Evolutionary conservation across 2,797 vertebrate species (phyloP).

Genomic region (Pelobates cultripes): DNA sequence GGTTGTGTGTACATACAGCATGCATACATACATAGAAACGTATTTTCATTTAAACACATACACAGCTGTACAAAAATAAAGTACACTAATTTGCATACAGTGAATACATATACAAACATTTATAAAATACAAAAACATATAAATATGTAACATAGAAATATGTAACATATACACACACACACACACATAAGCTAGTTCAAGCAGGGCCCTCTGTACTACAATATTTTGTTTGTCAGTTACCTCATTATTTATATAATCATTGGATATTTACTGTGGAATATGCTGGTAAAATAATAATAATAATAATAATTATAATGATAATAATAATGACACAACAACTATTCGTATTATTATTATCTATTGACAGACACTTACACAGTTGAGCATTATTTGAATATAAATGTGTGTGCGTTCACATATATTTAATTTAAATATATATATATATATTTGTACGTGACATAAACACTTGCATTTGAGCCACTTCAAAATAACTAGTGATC

Average conservation of each 20-base stretch:
- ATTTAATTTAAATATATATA: not conserved
- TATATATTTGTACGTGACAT: not conserved
- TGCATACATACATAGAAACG: too few relatives aligned
- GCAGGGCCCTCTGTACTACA: too few relatives aligned
- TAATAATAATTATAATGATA: too few relatives aligned
- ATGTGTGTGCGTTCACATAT: not conserved
- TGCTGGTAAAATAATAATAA: too few relatives aligned
- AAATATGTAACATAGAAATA: not conserved
- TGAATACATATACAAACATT: conserved; percentile 2
- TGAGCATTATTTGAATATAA: not conserved
- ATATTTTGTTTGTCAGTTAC: too few relatives aligned
- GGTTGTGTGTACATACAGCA: not conserved
- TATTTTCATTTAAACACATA: not conserved
- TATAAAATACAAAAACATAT: not conserved
- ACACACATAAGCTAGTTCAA: not conserved
- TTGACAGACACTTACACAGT: not conserved
- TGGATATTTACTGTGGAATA: too few relatives aligned
- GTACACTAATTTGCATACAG: conserved; percentile 47
- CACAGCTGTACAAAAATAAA: conserved; percentile 8
- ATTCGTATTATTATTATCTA: too few relatives aligned
- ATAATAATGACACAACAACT: too few relatives aligned
- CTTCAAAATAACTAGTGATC: too few relatives aligned
- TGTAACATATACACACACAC: not conserved
- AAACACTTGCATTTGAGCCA: too few relatives aligned
- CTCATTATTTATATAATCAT: too few relatives aligned